Base-by-base conservation (phyloP, 2,113 vertebrate species). In the Bambusicola thoracicus region DNA sequence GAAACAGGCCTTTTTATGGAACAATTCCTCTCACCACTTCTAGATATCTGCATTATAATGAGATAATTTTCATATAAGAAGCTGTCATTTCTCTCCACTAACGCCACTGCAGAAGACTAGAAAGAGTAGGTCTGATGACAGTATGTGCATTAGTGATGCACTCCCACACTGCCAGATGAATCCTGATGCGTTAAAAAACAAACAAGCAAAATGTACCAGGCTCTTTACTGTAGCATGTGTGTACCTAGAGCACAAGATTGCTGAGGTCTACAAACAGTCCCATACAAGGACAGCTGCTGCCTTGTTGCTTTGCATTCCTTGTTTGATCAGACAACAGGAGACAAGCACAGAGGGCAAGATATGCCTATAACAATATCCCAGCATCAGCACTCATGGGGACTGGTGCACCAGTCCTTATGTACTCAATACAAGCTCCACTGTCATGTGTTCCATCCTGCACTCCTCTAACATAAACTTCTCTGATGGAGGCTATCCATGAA, bases 291-390 rank as follows among this genome's bases (percentile, higher is more conserved):
- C 38, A 63, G 49, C 40, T 75, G 59, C 62, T 87, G 32, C 41
- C 34, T 67, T 56, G 38, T 38, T 78, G 34, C 38, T 84, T 74
- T 34, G 36, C 25, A 19, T 44, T 32, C 49, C 49, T 56, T 30
- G 5, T 81, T 83, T 1, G 2, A 55, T 78, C 13, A 87, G 56
- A 22, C 66, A 81, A 14, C 0, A 6, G 21, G 49, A 89, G 77
- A 72, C 46, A 68, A 91, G 29, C 36, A 41, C 21, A 63, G 69
- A 74, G 38, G 58, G 83, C 5, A 1, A 18, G 41, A 46, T 1
- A 32, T 0, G 2, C 7, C 22, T 29, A 5, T 10, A 40, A 25
- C 13, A 92, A 29, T 0, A 1, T 2, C 8, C 5, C 49, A 63
- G 58, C 25, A 73, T 55, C 24, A 83, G 8, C 27, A 68, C 0